Evolutionary conservation across 2,888 invertebrate genomes (phyloP), one percentile per base, ranked within the genome.

Genomic region (Bombylius major): DNA sequence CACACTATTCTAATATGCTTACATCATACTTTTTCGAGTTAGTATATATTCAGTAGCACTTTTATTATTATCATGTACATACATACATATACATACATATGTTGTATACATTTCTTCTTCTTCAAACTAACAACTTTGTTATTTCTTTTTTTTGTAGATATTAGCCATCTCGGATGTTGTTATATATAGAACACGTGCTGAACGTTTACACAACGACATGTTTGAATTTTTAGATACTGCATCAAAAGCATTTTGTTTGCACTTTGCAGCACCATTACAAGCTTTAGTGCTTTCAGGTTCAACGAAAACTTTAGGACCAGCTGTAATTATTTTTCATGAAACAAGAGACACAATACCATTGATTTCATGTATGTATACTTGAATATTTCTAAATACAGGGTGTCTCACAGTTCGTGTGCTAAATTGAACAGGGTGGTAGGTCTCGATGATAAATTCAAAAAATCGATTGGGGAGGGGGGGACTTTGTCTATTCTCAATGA

Each of bases 131-230:
- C 13, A 46, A 5, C 14, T 46, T 46, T 46, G 23, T 23, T 56
- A 32, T 46, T 58, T 51, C 3, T 23, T 23, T 23, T 23, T 58
- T 56, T 65, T 61, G n/a, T 56, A 79, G 78, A 81, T 89, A 53
- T 75, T 90, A n/a, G 89, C 89, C 6, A 80, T 89, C 53, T 88
- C 88, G 5, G 89, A 90, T 71, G 79, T 90, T 60, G 82, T 89
- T 1, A 81, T 90, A 51, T 89, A 86, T 69, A 77, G 87, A 56
- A 87, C 88, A 11, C 77, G 84, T 56, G 82, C 87, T 1, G 88
- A 88, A 66, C 77, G 87, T 52, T 70, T 89, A 46, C 86, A 86
- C 65, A 79, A 80, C 60, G 89, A 89, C 69, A 79, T 89, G 78
- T 89, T 83, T 67, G 80, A 80, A 48, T 90, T 90, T 70, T 74